Evolutionary conservation across 2,113 vertebrate species (phyloP).

Genomic region (Rhineura floridana): DNA sequence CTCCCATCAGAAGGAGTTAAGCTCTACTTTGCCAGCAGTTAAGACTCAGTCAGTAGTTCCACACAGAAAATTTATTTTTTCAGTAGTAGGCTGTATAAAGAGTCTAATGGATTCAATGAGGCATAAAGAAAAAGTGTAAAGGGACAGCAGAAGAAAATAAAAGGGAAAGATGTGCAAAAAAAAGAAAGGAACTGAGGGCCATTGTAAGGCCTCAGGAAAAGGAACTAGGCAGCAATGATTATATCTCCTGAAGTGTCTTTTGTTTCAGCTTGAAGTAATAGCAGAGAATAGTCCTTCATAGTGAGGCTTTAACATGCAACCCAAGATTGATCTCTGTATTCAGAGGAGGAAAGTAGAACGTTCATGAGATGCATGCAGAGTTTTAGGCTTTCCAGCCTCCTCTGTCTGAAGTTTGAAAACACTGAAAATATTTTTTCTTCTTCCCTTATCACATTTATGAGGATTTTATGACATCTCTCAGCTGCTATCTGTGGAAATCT

Average conservation of each 20-base stretch:
- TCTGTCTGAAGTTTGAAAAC: constrained; percentile 72
- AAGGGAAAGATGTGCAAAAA: constrained; percentile 80
- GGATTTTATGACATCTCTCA: constrained; percentile 70
- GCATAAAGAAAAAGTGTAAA: constrained; percentile 79
- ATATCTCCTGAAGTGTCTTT: constrained; percentile 90
- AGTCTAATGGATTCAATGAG: constrained; percentile 84
- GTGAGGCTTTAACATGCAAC: constrained; percentile 79
- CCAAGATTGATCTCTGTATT: constrained; percentile 92
- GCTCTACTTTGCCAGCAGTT: constrained; percentile 65
- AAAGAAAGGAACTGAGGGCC: constrained; percentile 76
- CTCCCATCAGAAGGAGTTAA: constrained; percentile 65
- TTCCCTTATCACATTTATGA: constrained; percentile 50
- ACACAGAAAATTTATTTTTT: constrained; percentile 77
- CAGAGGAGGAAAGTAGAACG: constrained; percentile 88
- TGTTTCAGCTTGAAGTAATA: constrained; percentile 85
- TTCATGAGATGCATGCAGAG: constrained; percentile 98
- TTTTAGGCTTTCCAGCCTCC: constrained; percentile 69
- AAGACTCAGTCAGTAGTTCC: constrained; percentile 62
- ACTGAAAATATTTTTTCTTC: constrained; percentile 38
- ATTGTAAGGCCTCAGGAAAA: constrained; percentile 82
- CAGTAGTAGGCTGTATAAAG: constrained; percentile 76
- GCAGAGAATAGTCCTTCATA: constrained; percentile 86
- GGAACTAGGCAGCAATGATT: constrained; percentile 82
- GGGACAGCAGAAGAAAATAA: constrained; percentile 73
- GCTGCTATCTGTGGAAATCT: constrained; percentile 62